Base-by-base conservation (phyloP, 2,888 invertebrate genomes). In the Eristalis pertinax region DNA sequence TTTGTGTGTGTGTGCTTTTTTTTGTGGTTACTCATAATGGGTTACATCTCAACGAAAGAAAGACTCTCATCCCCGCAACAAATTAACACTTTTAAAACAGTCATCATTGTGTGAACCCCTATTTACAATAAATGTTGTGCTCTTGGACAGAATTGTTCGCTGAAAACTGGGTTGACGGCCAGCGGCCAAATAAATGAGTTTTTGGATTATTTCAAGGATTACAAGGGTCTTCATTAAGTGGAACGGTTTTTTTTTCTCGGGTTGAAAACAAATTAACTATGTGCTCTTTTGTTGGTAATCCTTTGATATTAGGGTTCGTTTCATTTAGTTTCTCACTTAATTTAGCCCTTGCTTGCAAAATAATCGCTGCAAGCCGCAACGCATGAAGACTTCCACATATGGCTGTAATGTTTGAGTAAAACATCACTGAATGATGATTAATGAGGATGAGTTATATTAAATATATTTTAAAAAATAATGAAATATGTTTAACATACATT, bases 41-140 rank as follows among this genome's bases (percentile, higher is more conserved):
- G 50, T 4, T 50, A 19, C 50, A 50, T 50, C 19, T 19, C 19
- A 50, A 19, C 19, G 19, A 50, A 50, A n/a, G 50, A 19, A 50
- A 50, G 50, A 19, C 19, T 43, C 43, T 19, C 50, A 19, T 19
- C 19, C 19, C 19, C 50, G 50, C 50, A 50, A 50, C 50, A 50
- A 50, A 50, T 50, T 50, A 50, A 50, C 50, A 50, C 50, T 50
- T 50, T 50, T 50, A 50, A 43, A 43, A 43, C 43, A 43, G 43
- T 50, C 19, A 19, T 50, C 50, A 50, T 50, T 19, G n/a, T 50
- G 19, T 19, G 7, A 50, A 50, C 50, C 50, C 50, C 19, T 50
- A 50, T 50, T 50, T 50, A 8, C 50, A 50, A 50, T 19, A 50
- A 19, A 5, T 50, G 50, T 8, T 50, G 19, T 19, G 19, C 4